Evolutionary conservation across 2,888 invertebrate genomes (phyloP), one percentile per base, ranked within the genome.

Genomic region (Nymphalis urticae): DNA sequence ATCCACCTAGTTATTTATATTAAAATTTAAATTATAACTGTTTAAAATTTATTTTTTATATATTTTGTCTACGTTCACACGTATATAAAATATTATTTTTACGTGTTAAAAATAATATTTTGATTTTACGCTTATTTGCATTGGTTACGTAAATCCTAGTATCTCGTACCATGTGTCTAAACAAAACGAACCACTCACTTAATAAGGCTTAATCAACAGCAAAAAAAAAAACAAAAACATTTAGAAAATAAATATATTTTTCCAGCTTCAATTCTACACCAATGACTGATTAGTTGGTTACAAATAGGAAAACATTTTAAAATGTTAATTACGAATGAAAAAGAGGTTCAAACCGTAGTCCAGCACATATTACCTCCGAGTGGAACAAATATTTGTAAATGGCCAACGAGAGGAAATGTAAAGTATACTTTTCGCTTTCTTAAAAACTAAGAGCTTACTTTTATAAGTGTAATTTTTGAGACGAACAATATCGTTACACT

Each of bases 321-420:
- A 56, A 56, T 32, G 53, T 56, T 68, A 68, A 71, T 65, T 71
- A 68, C 13, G 42, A 42, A 13, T 13, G 13, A 68, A 71, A 62
- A 54, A 19, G 60, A 42, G 48, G 48, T 48, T 32, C 21, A 17
- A 19, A 58, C 48, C 21, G 50, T 56, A 36, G 54, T 48, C 19
- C 54, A 13, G 13, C 62, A 17, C 58, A 17, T 17, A 58, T 48
- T 42, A 7, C 64, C 53, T 21, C 48, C 58, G 27, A 56, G 27
- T 47, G 24, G 19, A 61, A 56, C 61, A 66, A 70, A 62, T 63
- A 56, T 66, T 61, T 62, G 21, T 32, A 54, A 64, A 68, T 53
- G 19, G 3, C 32, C 56, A 24, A 13, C 56, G 17, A 36, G 54
- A 58, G 62, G 51, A 48, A 61, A 70, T 48, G 59, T 13, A 17